A percentile compares a stretch with the other conserved stretches of the same genome.
Conservation (phyloP, 1,140 invertebrate genomes). For the Bombus superbus region DNA sequence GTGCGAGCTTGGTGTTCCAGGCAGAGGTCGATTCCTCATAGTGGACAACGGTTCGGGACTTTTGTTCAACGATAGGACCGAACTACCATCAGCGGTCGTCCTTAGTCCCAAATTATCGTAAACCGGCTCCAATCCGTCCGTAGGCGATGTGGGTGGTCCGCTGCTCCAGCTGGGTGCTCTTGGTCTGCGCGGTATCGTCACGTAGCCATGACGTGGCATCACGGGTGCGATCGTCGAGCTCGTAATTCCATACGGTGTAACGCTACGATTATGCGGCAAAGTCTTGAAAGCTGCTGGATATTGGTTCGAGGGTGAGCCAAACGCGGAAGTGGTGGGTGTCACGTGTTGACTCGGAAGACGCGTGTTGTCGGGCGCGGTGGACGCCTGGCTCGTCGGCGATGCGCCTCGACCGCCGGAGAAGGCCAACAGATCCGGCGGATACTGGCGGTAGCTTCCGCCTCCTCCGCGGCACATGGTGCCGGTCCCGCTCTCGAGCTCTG, state of each 20-base stretch:
- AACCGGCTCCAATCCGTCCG: conserved; percentile 86
- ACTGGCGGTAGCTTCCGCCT: conserved; percentile 83
- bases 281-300: conserved; percentile 85
- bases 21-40: conserved; percentile 81
- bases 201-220: conserved; percentile 89
- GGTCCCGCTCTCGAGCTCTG: conserved; percentile 71
- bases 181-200: conserved; percentile 92
- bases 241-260: conserved; percentile 86
- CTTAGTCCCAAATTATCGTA: conserved; percentile 93
- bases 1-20: conserved; percentile 84
- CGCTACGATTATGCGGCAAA: conserved; percentile 88
- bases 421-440: conserved; percentile 92
- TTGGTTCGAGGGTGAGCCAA: conserved; percentile 68
- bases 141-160: conserved; percentile 84
- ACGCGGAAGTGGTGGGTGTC: conserved; percentile 78
- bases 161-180: conserved; percentile 91
- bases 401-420: conserved; percentile 86
- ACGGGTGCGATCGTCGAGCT: conserved; percentile 84
- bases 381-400: conserved; percentile 86
- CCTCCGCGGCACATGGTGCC: conserved; percentile 79
- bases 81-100: conserved; percentile 93
- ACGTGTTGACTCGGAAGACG: conserved; percentile 83
- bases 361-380: conserved; percentile 88
- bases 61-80: conserved; percentile 89
- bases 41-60: conserved; percentile 76